phyloP scores from a whole-genome alignment of 2,888 invertebrate genomes.

The Torymus aiolomorphi region DNA sequence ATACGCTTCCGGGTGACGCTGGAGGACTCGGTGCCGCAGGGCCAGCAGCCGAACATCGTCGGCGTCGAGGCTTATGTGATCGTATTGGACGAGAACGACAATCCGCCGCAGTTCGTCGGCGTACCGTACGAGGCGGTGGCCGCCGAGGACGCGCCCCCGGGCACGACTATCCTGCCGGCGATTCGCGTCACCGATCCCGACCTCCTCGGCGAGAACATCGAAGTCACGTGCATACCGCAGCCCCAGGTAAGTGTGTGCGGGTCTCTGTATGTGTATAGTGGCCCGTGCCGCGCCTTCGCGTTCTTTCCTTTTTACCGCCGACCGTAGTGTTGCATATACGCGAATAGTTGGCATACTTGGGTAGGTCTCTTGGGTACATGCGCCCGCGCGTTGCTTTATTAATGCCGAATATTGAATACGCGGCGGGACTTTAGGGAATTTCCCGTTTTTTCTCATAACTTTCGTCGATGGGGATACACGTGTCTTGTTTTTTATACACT shows the following conservation, averaged over 20 bases:
- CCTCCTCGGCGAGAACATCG: constrained; percentile 87
- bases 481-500: no score
- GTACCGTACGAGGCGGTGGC: constrained; percentile 88
- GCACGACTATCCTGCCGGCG: constrained; percentile 83
- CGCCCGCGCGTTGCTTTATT: no score
- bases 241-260: constrained; percentile 75
- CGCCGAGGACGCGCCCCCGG: constrained; percentile 85
- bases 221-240: constrained; percentile 81
- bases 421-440: no score
- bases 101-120: constrained; percentile 83
- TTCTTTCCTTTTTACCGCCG: background rate
- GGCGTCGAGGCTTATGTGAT: constrained; percentile 88
- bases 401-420: no score
- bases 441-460: no score
- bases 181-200: constrained; percentile 89
- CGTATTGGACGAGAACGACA: constrained; percentile 92
- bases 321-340: background rate
- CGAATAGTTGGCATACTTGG: no score
- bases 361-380: no score
- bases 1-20: constrained; percentile 88
- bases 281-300: background rate
- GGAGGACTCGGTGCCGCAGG: constrained; percentile 83
- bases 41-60: constrained; percentile 82
- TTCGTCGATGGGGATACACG: no score
- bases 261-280: background rate